Conservation (phyloP, 2,113 vertebrate species). For the Leucoraja erinaceus region DNA sequence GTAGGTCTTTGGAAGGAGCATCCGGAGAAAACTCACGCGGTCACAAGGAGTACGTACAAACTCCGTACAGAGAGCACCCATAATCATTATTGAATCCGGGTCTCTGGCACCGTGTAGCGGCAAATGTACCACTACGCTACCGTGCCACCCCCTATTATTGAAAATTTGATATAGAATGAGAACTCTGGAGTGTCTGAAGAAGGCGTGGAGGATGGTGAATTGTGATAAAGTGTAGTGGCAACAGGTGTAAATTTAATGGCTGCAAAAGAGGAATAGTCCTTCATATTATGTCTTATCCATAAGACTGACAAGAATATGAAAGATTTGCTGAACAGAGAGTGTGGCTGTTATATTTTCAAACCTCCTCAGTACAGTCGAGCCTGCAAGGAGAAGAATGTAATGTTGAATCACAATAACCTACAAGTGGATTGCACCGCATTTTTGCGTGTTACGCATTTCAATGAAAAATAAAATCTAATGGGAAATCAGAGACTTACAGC, state of each 20-base stretch:
- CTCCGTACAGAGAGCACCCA: too few species aligned
- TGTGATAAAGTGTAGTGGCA: background rate
- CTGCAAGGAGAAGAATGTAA: background rate
- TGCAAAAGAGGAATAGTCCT: background rate
- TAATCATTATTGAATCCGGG: too few species aligned
- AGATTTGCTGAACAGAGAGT: background rate
- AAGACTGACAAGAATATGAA: background rate
- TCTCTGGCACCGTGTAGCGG: too few species aligned
- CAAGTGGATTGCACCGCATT: too few species aligned
- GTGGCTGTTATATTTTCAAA: background rate
- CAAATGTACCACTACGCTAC: too few species aligned
- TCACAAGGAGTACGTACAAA: too few species aligned
- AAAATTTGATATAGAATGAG: background rate
- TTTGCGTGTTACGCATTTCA: too few species aligned
- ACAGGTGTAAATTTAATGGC: background rate
- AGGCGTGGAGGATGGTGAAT: background rate
- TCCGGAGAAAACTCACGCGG: too few species aligned
- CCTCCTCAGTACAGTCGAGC: background rate
- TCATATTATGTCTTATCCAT: background rate
- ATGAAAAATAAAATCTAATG: too few species aligned
- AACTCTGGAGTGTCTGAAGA: background rate
- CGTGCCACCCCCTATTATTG: background rate
- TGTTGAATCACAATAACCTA: background rate
- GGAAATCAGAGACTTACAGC: too few species aligned
- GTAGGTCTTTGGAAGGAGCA: too few species aligned